phyloP scores from a whole-genome alignment of 2,113 vertebrate genomes.

The Candoia aspera region DNA sequence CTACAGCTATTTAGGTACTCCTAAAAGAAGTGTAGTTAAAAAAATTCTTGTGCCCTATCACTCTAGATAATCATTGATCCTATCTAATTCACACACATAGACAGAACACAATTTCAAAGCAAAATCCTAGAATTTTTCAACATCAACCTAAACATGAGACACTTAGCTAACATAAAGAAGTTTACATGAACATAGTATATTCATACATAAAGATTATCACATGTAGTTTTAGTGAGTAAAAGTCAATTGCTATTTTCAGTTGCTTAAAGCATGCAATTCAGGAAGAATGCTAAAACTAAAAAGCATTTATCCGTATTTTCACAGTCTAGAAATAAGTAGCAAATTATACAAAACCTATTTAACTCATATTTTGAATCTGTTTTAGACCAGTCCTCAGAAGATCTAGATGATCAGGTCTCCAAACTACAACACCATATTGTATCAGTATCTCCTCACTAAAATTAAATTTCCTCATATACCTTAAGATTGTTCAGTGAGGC shows the following conservation, averaged over 20 bases:
- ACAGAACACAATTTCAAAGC: neutral
- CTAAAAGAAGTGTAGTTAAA: neutral
- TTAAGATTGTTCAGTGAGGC: neutral
- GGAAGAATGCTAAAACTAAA: neutral
- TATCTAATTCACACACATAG: neutral
- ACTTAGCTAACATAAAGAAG: neutral
- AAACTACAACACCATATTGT: neutral
- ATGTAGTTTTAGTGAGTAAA: neutral
- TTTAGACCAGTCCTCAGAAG: neutral
- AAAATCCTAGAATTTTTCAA: neutral
- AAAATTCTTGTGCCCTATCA: neutral
- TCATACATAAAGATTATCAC: neutral
- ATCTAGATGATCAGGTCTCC: neutral
- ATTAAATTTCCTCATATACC: neutral
- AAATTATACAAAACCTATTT: neutral
- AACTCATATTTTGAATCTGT: neutral
- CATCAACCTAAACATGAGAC: slow-evolving; percentile 16
- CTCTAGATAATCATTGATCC: neutral
- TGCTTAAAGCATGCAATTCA: neutral
- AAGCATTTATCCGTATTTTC: neutral
- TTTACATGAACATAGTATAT: neutral
- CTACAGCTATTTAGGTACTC: neutral
- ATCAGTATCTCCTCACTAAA: neutral
- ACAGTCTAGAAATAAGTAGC: neutral
- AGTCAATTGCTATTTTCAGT: neutral